A percentile compares a stretch with the other conserved stretches of the same genome.
Conservation (phyloP, 2,888 invertebrate genomes). For the Ganaspis brasiliensis region DNA sequence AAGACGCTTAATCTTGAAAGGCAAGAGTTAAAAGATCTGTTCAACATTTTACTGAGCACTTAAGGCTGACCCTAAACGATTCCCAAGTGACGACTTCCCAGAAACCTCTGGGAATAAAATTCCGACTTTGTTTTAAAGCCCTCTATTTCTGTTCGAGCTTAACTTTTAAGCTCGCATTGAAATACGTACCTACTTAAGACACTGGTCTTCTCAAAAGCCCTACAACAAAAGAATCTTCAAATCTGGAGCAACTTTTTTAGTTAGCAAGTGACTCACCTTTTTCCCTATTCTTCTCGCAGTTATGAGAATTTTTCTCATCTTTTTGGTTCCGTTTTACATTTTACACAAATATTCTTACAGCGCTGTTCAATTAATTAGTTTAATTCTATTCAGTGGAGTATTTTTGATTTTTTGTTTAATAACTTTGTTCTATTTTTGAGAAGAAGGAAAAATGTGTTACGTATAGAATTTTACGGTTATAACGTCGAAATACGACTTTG, state of each 20-base stretch:
- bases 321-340: background rate
- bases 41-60: conserved; percentile 14
- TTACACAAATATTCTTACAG: background rate
- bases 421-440: too few relatives aligned
- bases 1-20: background rate
- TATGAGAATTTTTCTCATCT: background rate
- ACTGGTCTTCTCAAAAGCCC: conserved; percentile 22
- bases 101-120: conserved; percentile 10
- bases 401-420: too few relatives aligned
- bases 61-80: conserved; percentile 22
- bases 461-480: background rate
- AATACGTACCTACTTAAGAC: conserved; percentile 24
- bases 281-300: background rate
- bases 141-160: conserved; percentile 16
- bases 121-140: conserved; percentile 30
- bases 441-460: conserved; percentile 5
- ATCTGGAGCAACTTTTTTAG: conserved; percentile 14
- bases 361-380: too few relatives aligned
- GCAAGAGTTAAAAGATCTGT: conserved; percentile 19
- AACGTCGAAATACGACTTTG: background rate
- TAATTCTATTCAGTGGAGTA: too few relatives aligned
- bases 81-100: conserved; percentile 14
- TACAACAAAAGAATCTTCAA: conserved; percentile 27
- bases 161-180: conserved; percentile 12
- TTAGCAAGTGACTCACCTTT: background rate